Conservation (phyloP, 2,797 vertebrate species). For the Muraenolepis orangiensis region DNA sequence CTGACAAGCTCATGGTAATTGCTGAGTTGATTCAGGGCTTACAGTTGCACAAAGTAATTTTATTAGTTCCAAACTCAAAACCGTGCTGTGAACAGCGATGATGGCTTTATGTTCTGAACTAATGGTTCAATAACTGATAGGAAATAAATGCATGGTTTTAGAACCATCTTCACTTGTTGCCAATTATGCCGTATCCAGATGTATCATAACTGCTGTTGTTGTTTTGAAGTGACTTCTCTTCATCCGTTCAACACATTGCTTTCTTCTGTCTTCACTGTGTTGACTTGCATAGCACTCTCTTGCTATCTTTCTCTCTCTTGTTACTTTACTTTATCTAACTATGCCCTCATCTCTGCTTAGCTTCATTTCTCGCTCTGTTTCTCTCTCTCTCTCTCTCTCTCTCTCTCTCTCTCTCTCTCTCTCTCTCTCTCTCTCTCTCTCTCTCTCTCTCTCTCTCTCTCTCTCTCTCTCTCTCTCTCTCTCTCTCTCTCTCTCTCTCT, state of each 20-base stretch:
- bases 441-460: too few relatives aligned
- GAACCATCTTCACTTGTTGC: too few relatives aligned
- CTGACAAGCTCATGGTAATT: not conserved
- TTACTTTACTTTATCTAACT: too few relatives aligned
- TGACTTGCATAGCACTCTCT: not conserved
- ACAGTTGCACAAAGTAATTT: not conserved
- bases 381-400: too few relatives aligned
- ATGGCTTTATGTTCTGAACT: too few relatives aligned
- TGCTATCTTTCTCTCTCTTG: not conserved
- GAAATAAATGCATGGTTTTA: not conserved
- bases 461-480: too few relatives aligned
- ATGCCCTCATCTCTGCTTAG: too few relatives aligned
- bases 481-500: not conserved
- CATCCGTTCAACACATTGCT: too few relatives aligned
- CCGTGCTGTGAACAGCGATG: too few relatives aligned
- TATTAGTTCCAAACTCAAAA: not conserved
- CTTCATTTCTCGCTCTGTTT: not conserved
- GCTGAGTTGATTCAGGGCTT: not conserved
- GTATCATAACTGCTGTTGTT: not conserved
- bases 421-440: too few relatives aligned
- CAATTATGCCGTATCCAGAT: not conserved
- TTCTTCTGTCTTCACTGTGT: not conserved
- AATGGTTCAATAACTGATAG: too few relatives aligned
- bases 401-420: too few relatives aligned
- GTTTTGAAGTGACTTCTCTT: not conserved